Conservation (phyloP, 2,888 invertebrate genomes). For the Pterostichus niger region DNA sequence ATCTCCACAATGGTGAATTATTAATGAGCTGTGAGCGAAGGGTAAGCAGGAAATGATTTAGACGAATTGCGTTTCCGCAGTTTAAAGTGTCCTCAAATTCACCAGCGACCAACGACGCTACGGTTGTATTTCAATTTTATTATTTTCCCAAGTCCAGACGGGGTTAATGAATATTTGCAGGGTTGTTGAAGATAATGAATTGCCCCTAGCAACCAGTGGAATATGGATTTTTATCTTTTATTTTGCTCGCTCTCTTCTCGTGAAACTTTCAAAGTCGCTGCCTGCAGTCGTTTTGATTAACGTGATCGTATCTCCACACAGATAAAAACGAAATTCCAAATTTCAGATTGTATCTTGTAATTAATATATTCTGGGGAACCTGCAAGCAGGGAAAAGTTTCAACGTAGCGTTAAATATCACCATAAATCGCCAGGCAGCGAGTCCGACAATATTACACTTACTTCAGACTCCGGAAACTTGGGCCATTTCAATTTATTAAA, state of each 20-base stretch:
- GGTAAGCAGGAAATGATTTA: slow-evolving; percentile 46
- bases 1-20: slow-evolving; percentile 30
- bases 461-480: slow-evolving; percentile 9
- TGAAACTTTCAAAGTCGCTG: not conserved
- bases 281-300: slow-evolving; percentile 26
- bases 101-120: not conserved
- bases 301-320: slow-evolving; percentile 6
- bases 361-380: slow-evolving; percentile 19
- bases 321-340: slow-evolving; percentile 24
- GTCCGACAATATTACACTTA: slow-evolving; percentile 32
- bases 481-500: slow-evolving; percentile 53
- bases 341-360: slow-evolving; percentile 29
- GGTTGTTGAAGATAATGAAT: slow-evolving; percentile 49
- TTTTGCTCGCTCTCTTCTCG: not conserved
- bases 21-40: slow-evolving; percentile 37
- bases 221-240: slow-evolving; percentile 31
- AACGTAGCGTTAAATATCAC: not conserved
- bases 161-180: slow-evolving; percentile 44
- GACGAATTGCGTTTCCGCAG: slow-evolving; percentile 54
- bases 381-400: slow-evolving; percentile 2
- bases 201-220: slow-evolving; percentile 35
- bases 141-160: slow-evolving; percentile 20
- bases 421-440: slow-evolving; percentile 1
- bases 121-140: slow-evolving; percentile 8
- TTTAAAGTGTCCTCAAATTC: slow-evolving; percentile 16